Conservation (phyloP, 2,113 vertebrate species). For the Noctilio leporinus region DNA sequence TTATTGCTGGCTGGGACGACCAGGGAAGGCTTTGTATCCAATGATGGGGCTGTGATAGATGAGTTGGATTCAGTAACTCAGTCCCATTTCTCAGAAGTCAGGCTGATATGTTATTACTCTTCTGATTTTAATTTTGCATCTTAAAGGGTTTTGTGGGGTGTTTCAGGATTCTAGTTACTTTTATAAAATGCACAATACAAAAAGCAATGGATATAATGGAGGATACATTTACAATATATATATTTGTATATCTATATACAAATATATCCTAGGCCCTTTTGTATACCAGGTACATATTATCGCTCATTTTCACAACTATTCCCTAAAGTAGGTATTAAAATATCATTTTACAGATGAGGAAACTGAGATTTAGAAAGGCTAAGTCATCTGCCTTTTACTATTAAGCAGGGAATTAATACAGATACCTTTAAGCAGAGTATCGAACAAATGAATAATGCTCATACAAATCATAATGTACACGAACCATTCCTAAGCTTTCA, state of each 20-base stretch:
- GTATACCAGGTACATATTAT: neutral
- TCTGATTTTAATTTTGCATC: neutral
- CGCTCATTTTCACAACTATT: neutral
- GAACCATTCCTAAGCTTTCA: neutral
- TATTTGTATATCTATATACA: too few relatives aligned
- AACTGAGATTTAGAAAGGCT: neutral
- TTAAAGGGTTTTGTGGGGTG: neutral
- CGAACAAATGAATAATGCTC: neutral
- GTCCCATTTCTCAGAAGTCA: neutral
- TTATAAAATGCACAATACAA: neutral
- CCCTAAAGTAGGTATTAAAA: neutral
- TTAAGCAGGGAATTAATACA: neutral
- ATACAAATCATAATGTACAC: rapidly evolving
- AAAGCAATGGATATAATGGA: neutral
- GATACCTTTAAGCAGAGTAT: neutral
- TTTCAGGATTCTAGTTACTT: neutral
- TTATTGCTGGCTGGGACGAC: neutral
- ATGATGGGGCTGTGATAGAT: neutral
- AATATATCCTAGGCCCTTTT: neutral
- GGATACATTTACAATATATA: neutral
- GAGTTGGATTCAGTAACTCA: neutral
- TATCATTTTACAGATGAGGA: neutral
- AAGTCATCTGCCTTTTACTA: neutral
- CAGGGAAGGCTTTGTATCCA: neutral
- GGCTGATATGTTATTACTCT: neutral